These are phyloP conservation scores for Sciurus carolinensis DNA, from an alignment of 2,797 vertebrate species.

Conservation along the genomic window DNA sequence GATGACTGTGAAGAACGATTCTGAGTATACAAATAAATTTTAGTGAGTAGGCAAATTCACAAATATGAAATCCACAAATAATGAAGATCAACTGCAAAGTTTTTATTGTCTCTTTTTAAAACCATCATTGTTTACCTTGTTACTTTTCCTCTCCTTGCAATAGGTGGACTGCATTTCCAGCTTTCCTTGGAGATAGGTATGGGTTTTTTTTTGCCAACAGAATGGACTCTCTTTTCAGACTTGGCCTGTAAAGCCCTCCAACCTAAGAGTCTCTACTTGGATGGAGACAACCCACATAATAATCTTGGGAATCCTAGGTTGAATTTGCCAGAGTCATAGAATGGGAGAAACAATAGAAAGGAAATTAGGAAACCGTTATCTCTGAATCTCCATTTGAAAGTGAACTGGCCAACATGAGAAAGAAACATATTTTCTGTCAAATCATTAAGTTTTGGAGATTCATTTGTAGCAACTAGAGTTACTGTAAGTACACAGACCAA, in stretches of 20 bases:
- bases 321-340: not conserved
- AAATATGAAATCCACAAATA: not conserved
- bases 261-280: not conserved
- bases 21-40: not conserved
- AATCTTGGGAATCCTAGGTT: not conserved
- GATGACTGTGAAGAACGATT: not conserved
- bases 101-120: not conserved
- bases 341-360: not conserved
- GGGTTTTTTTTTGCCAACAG: not conserved
- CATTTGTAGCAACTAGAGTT: not conserved
- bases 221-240: not conserved
- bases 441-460: not conserved
- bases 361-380: not conserved
- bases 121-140: not conserved
- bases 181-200: constrained; percentile 14
- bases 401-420: not conserved
- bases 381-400: not conserved
- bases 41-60: constrained; percentile 1
- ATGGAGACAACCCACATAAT: not conserved
- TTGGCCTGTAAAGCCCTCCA: not conserved
- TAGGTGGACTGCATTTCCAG: not conserved
- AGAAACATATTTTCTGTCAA: constrained; percentile 6
- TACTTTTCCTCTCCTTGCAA: not conserved
- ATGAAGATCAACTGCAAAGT: not conserved
- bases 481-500: not conserved